Evolutionary conservation across 2,797 vertebrate genomes (phyloP).

Genomic region (Chelidonichthys spinosus): DNA sequence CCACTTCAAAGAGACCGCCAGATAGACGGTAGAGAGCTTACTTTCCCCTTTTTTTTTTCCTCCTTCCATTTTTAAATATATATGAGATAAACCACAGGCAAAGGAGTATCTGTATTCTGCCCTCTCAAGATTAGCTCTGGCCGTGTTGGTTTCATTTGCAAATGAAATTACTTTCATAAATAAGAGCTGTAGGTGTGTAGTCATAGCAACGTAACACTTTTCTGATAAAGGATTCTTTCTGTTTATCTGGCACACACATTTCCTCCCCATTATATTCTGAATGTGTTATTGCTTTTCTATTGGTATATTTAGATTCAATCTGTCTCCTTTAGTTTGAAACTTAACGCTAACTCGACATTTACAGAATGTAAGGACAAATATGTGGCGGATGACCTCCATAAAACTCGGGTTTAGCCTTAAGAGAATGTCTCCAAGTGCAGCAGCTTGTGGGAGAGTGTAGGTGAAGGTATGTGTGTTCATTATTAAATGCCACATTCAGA

Average conservation of each 20-base stretch:
- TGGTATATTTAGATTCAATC: conserved; percentile 59
- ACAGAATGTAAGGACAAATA: neutral
- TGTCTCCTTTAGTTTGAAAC: conserved; percentile 42
- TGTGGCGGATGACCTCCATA: neutral
- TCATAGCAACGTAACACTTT: conserved; percentile 77
- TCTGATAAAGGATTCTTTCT: conserved; percentile 63
- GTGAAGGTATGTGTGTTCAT: conserved; percentile 6
- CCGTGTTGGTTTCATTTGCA: conserved; percentile 61
- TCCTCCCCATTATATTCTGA: conserved; percentile 53
- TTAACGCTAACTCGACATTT: conserved; percentile 13
- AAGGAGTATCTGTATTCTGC: conserved; percentile 26
- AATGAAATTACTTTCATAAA: conserved; percentile 75
- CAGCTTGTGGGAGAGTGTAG: conserved; percentile 21
- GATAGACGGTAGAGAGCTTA: conserved; percentile 32
- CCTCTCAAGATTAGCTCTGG: conserved; percentile 45
- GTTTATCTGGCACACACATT: conserved; percentile 61
- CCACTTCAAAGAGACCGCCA: conserved; percentile 19
- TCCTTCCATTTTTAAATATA: conserved; percentile 36
- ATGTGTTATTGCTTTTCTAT: conserved; percentile 57
- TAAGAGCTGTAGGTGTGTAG: conserved; percentile 78
- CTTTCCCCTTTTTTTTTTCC: conserved; percentile 8
- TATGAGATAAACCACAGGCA: conserved; percentile 29
- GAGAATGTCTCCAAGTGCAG: conserved; percentile 6
- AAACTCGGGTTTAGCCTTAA: neutral
- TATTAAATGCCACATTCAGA: conserved; percentile 27